Base-by-base conservation (phyloP, 1,140 invertebrate genomes). In the Phymastichus coffea region DNA sequence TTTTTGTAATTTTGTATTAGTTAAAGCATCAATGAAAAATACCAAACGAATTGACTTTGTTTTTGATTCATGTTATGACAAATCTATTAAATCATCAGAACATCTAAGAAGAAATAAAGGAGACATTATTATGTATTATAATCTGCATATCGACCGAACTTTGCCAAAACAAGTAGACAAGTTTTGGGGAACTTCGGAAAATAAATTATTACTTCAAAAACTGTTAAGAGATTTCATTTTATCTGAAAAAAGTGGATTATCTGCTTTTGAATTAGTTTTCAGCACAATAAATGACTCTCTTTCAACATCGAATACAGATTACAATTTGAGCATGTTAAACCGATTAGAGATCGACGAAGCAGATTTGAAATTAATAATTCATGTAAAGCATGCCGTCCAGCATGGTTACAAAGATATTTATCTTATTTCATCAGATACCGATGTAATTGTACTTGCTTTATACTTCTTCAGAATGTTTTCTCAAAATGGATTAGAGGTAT, bases 41-140 rank as follows among this genome's bases (percentile, higher is more conserved):
- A n/a, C n/a, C n/a, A n/a, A n/a, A n/a, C n/a, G 54, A 20, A 57
- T 63, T n/a, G 61, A 63, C 40, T 57, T 63, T 46, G 26, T 57
- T 35, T 63, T 52, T 23, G 40, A 63, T 17, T 33, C 46, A 9
- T 63, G 57, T 33, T 46, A 38, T 17, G 23, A 23, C 3, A 38
- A 20, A 7, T 63, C 47, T 2, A 12, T 40, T 8, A 46, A 63
- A 43, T 33, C 46, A 20, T 51, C 28, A 12, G 48, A 63, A 41
- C 38, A 44, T 23, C 3, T 54, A 1, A 41, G 49, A 57, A 17
- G 35, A 51, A 35, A 3, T 10, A 38, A 53, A 40, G 8, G 1
- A 15, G 37, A 38, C 17, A 25, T 15, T 4, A 23, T 51, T 26
- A 2, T 12, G 9, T 53, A 25, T 25, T 12, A 40, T 17, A n/a